Base-by-base conservation (phyloP, 2,113 vertebrate species). In the Tachysurus vachellii region DNA sequence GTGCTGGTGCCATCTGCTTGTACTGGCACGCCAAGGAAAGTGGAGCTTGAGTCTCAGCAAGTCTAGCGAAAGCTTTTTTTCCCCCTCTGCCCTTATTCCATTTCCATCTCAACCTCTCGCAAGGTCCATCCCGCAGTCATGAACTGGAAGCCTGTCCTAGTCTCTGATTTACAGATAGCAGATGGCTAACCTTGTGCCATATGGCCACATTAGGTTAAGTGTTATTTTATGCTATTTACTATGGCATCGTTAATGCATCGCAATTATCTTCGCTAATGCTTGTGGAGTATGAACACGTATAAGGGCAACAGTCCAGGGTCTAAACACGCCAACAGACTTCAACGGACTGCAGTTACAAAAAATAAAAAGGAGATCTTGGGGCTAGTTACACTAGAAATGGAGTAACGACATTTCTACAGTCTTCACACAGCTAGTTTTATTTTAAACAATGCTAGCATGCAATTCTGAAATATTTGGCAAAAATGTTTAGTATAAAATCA, bases 1-100 rank as follows among this genome's bases (percentile, higher is more conserved):
- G 53, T 80, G 75, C 66, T 75, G 64, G 64, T 66, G 61, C 82
- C 80, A 90, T 90, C 87, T 90, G 89, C 84, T 81, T 88, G 50
- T 82, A 59, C 80, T 73, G 83, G 86, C 89, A 86, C 7, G 82
- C 36, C 85, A 82, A 71, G 21, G 10, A 80, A 42, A 84, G 56
- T 57, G 44, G 13, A 68, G 70, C 53, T 87, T 82, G 53, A 64
- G 64, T 50, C 57, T 57, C 85, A 80, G 88, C 85, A 86, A 86
- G 88, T 76, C 85, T 61, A 61, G 54, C 85, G 36, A 17, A 16
- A n/a, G 66, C 42, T 47, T 17, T 79, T 56, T 76, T 31, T 50
- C 36, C 66, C 53, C 82, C 28, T 77, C 84, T 82, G 50, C 68
- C 88, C 62, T 75, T 88, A 70, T 80, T 86, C 84, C 82, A 66